These are phyloP conservation scores for Lasiurus cinereus DNA, from an alignment of 2,113 vertebrate genomes.

Conservation along the genomic window DNA sequence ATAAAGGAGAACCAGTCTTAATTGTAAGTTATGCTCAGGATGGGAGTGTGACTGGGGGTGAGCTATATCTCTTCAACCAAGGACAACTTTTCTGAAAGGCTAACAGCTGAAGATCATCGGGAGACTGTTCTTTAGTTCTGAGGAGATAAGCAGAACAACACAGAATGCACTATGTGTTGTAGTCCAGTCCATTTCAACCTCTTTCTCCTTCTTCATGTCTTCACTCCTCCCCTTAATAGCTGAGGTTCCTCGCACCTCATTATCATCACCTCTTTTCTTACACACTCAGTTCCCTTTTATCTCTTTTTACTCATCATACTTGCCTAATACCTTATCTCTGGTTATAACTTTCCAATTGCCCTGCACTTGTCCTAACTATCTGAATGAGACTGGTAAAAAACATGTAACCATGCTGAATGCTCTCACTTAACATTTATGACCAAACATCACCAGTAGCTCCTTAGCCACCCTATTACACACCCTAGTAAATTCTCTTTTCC, in stretches of 20 bases:
- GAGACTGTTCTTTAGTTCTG: not conserved
- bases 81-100: not conserved
- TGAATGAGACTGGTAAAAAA: not conserved
- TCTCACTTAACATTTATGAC: not conserved
- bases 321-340: not conserved
- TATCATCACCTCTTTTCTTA: not conserved
- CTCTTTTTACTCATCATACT: not conserved
- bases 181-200: not conserved
- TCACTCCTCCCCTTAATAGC: not conserved
- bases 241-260: not conserved
- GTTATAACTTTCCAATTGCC: not conserved
- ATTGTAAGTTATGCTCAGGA: not conserved
- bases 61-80: not conserved
- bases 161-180: too few relatives aligned
- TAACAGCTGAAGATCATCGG: not conserved
- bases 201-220: not conserved
- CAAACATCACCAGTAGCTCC: not conserved
- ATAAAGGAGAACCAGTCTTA: not conserved
- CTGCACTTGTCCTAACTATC: not conserved
- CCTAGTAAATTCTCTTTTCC: not conserved
- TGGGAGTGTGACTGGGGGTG: not conserved
- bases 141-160: not conserved
- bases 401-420: not conserved
- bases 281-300: not conserved
- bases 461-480: too few relatives aligned